Conservation (phyloP, 2,888 invertebrate species). For the Mimumesa dahlbomi region DNA sequence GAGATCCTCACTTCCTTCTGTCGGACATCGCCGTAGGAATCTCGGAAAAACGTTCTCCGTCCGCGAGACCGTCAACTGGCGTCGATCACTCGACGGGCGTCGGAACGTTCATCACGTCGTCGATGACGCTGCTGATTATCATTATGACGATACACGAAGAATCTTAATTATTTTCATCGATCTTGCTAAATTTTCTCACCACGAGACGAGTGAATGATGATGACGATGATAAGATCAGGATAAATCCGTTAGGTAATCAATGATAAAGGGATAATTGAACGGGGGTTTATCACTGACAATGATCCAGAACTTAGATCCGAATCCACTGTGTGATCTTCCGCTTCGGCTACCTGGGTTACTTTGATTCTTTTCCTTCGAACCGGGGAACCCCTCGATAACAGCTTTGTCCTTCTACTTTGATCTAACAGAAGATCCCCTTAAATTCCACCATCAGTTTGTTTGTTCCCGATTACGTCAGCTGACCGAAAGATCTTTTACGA, state of each 20-base stretch:
- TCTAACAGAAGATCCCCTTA: constrained; percentile 38
- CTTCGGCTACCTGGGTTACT: too few species aligned
- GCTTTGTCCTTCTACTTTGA: too few species aligned
- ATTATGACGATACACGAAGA: constrained; percentile 21
- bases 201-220: too few species aligned
- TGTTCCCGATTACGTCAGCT: constrained; percentile 59
- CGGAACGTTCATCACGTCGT: constrained; percentile 17
- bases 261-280: too few species aligned
- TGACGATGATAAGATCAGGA: too few species aligned
- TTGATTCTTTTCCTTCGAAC: too few species aligned
- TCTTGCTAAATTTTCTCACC: neutral
- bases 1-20: constrained; percentile 40
- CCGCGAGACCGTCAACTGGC: constrained; percentile 9
- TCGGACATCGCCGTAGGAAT: constrained; percentile 38
- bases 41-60: constrained; percentile 6
- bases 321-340: too few species aligned
- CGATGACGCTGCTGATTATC: constrained; percentile 27
- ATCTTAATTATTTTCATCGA: neutral
- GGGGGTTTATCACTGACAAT: too few species aligned
- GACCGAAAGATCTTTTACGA: constrained; percentile 43
- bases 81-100: constrained; percentile 41
- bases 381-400: too few species aligned
- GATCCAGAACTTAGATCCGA: too few species aligned
- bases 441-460: constrained; percentile 49
- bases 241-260: too few species aligned